Percentiles rank a stretch among this genome's conserved stretches.
Evolutionary conservation across 2,888 invertebrate species (phyloP).

Genomic region (Syrphus vitripennis): DNA sequence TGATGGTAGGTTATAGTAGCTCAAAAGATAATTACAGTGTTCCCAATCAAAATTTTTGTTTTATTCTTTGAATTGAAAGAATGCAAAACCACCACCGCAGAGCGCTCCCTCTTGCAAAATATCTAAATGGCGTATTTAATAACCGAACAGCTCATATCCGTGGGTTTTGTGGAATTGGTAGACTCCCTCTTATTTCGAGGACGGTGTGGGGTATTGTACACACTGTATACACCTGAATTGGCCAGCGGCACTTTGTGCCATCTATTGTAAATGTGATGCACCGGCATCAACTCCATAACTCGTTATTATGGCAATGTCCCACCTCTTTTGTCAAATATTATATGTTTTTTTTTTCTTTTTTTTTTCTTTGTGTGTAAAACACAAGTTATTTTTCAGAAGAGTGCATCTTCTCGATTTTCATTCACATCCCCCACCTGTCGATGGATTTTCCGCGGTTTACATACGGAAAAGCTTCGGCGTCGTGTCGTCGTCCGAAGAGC

Average conservation of each 20-base stretch:
- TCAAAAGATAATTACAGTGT: slow-evolving; percentile 39
- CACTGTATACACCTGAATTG: slow-evolving; percentile 41
- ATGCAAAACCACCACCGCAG: slow-evolving; percentile 51
- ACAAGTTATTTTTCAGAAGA: slow-evolving; percentile 1
- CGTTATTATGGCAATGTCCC: slow-evolving; percentile 36
- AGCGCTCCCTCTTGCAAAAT: slow-evolving; percentile 68
- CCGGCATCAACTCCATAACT: slow-evolving; percentile 3
- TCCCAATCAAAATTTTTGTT: slow-evolving; percentile 45
- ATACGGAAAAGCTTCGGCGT: slow-evolving; percentile 62
- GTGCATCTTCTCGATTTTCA: slow-evolving; percentile 58
- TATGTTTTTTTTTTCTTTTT: not conserved
- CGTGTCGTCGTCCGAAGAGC: slow-evolving; percentile 53
- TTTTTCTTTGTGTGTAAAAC: slow-evolving; percentile 41
- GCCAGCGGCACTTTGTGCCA: slow-evolving; percentile 69
- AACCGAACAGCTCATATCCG: slow-evolving; percentile 44
- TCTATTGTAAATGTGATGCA: slow-evolving; percentile 34
- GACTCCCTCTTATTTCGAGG: slow-evolving; percentile 44
- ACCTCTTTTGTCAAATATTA: slow-evolving; percentile 57
- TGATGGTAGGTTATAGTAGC: slow-evolving; percentile 13
- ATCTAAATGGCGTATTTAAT: slow-evolving; percentile 71
- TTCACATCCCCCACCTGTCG: slow-evolving; percentile 48
- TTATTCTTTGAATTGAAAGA: slow-evolving; percentile 21
- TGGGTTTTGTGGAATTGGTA: slow-evolving; percentile 34
- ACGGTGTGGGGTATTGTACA: slow-evolving; percentile 23
- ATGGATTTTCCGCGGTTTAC: slow-evolving; percentile 27